Conservation (phyloP, 2,888 invertebrate genomes). For the Synanthedon vespiformis region DNA sequence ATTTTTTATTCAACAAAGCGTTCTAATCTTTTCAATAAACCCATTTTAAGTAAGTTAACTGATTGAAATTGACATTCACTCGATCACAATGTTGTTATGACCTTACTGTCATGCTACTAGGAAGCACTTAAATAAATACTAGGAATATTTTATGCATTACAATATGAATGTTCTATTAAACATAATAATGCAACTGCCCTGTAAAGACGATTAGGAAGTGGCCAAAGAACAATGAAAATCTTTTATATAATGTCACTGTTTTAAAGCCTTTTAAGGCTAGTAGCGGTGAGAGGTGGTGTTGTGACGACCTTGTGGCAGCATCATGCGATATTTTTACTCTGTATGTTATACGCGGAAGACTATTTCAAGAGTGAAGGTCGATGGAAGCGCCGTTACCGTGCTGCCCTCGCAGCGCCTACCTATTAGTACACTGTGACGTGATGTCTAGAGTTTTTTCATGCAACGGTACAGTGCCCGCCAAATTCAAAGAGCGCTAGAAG, state of each 20-base stretch:
- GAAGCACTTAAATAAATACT: not conserved
- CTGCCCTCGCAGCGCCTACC: conserved; percentile 24
- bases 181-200: not conserved
- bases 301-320: conserved; percentile 44
- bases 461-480: not conserved
- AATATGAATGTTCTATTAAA: not conserved
- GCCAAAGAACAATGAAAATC: conserved; percentile 8
- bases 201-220: conserved; percentile 13
- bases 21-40: conserved; percentile 3
- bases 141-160: not conserved
- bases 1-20: conserved; percentile 1
- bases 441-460: conserved; percentile 11
- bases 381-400: conserved; percentile 40
- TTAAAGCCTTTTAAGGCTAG: conserved; percentile 38
- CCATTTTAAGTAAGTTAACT: not conserved
- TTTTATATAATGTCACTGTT: conserved; percentile 9
- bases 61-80: conserved; percentile 14
- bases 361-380: conserved; percentile 70
- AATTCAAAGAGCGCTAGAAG: not conserved
- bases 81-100: conserved; percentile 7
- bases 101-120: conserved; percentile 9
- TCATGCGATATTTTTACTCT: conserved; percentile 67
- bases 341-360: conserved; percentile 65
- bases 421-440: conserved; percentile 43
- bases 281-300: conserved; percentile 34